Base-by-base conservation (phyloP, 2,113 vertebrate species). In the Ceyx cyanopectus region DNA sequence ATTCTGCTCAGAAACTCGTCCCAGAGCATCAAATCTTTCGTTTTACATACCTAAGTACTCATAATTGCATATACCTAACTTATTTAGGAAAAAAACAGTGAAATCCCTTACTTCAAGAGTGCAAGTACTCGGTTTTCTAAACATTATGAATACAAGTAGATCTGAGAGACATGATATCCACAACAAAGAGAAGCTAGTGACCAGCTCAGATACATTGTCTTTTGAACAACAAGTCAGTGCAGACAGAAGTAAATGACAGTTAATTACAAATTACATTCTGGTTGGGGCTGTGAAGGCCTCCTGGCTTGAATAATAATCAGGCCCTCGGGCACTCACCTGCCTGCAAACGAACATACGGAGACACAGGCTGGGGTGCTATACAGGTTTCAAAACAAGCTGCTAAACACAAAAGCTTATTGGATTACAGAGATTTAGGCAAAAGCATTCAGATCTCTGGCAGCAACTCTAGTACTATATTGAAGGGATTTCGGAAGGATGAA, bases 261-360 rank as follows among this genome's bases (percentile, higher is more conserved):
- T 98, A 98, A 98, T 98, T 98, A 98, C 98, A 98, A 98, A 98
- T 98, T 98, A 98, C 98, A 97, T 97, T 98, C 97, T 97, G 97
- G 97, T 95, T 91, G 97, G 97, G 97, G 97, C 96, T 95, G 92
- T 93, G 96, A 92, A 94, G 95, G 97, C 97, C 97, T 97, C 97
- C 96, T 79, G 96, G 97, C 97, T 96, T 96, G 98, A 98, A 98
- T 98, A 98, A 97, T 92, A 98, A 98, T 97, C 85, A 97, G 97
- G 95, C 98, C 98, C 98, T 97, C 70, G 66, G 98, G 98, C 98
- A 73, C 97, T 98, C 98, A 98, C 98, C 98, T 98, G 98, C 98
- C 97, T 97, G 97, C 93, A 66, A 96, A 97, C 34, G 87, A 97
- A 97, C 93, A 88, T 92, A 95, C 89, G 92, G 97, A 97, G 97